A percentile compares a stretch with the other conserved stretches of the same genome.
phyloP scores from a whole-genome alignment of 2,888 invertebrate species.

The Nyleta sp. region DNA sequence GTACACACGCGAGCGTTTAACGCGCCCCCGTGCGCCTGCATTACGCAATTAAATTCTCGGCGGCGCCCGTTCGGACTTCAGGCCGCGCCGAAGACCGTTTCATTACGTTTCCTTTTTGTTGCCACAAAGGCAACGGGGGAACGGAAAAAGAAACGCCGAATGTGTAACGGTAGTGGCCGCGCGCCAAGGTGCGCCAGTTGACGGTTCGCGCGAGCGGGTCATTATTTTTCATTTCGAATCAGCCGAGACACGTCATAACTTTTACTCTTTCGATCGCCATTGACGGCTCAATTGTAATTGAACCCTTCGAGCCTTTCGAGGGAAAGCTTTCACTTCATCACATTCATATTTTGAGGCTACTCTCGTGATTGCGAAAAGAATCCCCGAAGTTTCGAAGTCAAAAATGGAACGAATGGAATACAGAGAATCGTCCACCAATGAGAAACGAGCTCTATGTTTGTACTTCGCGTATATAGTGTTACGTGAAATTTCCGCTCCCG shows the following conservation, averaged over 20 bases:
- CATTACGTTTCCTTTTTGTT: constrained; percentile 7
- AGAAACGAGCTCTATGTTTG: no score
- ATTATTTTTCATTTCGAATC: constrained; percentile 32
- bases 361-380: no score
- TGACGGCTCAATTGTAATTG: constrained; percentile 21
- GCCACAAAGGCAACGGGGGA: neutral
- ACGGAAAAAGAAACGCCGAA: constrained; percentile 3
- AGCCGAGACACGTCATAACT: constrained; percentile 21
- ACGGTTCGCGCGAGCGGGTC: constrained; percentile 17
- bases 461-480: no score
- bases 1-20: neutral
- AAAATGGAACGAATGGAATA: no score
- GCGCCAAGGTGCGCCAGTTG: constrained; percentile 24
- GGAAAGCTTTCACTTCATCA: no score
- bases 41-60: constrained; percentile 37
- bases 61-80: neutral
- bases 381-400: no score
- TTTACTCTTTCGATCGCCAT: constrained; percentile 26
- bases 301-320: no score
- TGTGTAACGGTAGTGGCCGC: constrained; percentile 34
- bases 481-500: no score
- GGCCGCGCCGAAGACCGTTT: constrained; percentile 1
- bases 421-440: no score
- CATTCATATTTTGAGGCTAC: no score
- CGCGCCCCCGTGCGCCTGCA: constrained; percentile 6